A percentile compares a stretch with the other conserved stretches of the same genome.
Conservation (phyloP, 2,888 invertebrate species). For the Tetranychus piercei region DNA sequence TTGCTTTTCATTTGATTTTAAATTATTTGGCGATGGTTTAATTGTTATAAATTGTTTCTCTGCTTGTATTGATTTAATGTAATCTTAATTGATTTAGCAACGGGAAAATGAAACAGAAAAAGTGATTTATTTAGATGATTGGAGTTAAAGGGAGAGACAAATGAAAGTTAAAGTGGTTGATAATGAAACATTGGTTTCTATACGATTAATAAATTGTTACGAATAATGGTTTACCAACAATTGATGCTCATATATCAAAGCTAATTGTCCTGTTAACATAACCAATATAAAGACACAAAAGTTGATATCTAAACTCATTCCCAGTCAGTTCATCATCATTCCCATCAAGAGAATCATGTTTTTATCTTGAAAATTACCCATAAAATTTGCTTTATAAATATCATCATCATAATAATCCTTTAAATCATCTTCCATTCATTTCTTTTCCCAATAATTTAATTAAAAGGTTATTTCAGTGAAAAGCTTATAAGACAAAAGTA, state of each 20-base stretch:
- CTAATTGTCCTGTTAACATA: neutral
- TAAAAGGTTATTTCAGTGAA: neutral
- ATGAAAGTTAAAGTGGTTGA: neutral
- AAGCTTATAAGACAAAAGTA: no score
- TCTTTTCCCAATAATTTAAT: neutral
- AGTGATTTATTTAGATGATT: no score
- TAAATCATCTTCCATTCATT: neutral
- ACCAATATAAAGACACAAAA: neutral
- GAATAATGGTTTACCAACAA: neutral
- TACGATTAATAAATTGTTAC: neutral
- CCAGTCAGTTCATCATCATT: no score
- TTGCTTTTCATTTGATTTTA: no score
- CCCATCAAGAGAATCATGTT: no score
- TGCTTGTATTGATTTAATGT: no score
- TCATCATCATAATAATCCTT: neutral
- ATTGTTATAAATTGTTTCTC: no score
- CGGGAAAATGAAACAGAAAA: no score
- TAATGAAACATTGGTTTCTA: neutral
- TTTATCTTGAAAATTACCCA: neutral
- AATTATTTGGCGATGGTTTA: no score
- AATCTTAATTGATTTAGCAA: no score
- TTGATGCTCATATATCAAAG: neutral
- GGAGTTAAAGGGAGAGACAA: no score
- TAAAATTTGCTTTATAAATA: neutral
- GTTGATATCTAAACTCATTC: neutral